Base-by-base conservation (phyloP, 2,797 vertebrate species). In the Eurystomus glaucurus region DNA sequence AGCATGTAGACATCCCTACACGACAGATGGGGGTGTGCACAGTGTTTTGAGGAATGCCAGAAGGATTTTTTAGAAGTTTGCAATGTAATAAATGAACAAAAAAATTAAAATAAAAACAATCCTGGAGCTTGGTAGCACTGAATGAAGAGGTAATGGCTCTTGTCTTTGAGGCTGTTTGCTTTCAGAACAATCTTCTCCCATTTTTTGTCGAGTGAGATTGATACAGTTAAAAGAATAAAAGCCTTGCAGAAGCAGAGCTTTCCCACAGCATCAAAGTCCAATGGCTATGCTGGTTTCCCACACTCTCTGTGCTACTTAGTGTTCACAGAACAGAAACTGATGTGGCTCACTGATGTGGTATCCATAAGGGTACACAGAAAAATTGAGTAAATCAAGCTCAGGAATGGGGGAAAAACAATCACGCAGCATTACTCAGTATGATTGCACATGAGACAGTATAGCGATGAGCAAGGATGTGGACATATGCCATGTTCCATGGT, bases 261-360 rank as follows among this genome's bases (percentile, higher is more conserved):
- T 69, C 51, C n/a, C 28, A 39, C 2, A 70, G 29, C 18, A 82
- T 1, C 5, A 1, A 43, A 83, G n/a, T 26, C 28, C 31, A 66
- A 9, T 4, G 28, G n/a, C n/a, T 54, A 25, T 22, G 11, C 37
- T 58, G 25, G 11, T 61, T 80, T 80, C 19, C 60, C 48, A 41
- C 20, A 35, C 7, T 10, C 54, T 50, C 51, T 39, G 37, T 48
- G 46, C 52, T 83, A 46, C 43, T 48, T 35, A 55, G 66, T 1
- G 1, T 46, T 26, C 23, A 72, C 14, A 29, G 39, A 87, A 83
- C 16, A 91, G 55, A 71, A 50, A 75, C 5, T 1, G 3, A 5
- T 0, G 0, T 68, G 45, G 25, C 17, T 86, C 43, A 66, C 2
- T 15, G 43, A 50, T 18, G 14, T 62, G 41, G 41, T 48, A 19